Evolutionary conservation across 1,140 invertebrate species (phyloP), one percentile per base, ranked within the genome.

Genomic region (Palaemon carinicauda): DNA sequence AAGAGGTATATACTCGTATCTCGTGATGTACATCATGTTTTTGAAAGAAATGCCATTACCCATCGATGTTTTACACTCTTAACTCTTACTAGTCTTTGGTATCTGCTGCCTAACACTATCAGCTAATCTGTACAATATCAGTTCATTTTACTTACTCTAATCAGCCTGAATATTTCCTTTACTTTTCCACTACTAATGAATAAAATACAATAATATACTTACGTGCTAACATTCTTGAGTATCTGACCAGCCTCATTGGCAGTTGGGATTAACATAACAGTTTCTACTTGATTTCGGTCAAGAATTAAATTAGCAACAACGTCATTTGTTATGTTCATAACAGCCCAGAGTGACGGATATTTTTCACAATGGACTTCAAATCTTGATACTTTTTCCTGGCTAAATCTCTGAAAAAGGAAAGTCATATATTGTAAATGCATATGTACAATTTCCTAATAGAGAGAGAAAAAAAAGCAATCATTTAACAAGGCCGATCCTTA

Each of bases 271-370:
- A 97, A 91, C 71, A 96, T 91, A 19, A 96, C 93, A 54, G 92
- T 93, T 91, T 97, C 96, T 52, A 95, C 91, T 69, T 91, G 91
- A n/a, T 94, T 91, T 90, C 95, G 94, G 93, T 98, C 97, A 87
- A 98, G 96, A 3, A 98, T 92, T 89, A 93, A 95, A 92, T 98
- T 98, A 75, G 94, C 94, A 1, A 98, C 94, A 3, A 96, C 93
- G 1, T 95, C 93, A 92, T 97, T 94, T 7, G 93, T 91, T 89
- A 97, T 94, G 80, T 94, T 92, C 78, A 98, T 92, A 74, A 94
- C 92, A 88, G 96, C 93, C 21, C 96, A 93, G n/a, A 97, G 92
- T 89, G 93, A 94, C 0, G 90, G 89, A 91, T 93, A 94, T 4
- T 91, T 84, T 17, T 91, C 89, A 17, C 92, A 91, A 41, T 90